Base-by-base conservation (phyloP, 2,797 vertebrate genomes). In the Leptoclinus maculatus region DNA sequence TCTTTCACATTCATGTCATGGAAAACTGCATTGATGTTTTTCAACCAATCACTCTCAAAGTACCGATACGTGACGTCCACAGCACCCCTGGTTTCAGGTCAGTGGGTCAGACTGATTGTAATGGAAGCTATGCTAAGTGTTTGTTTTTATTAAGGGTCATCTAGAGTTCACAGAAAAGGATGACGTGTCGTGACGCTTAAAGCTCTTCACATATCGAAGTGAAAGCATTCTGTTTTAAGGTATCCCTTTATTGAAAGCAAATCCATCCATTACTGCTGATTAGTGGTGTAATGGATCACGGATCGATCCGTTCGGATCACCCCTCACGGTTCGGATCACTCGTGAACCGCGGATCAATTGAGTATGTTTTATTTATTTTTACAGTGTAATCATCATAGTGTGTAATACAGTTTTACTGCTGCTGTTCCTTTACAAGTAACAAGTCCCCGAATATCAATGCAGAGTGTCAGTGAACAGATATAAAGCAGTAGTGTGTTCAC, bases 241-340 rank as follows among this genome's bases (percentile, higher is more conserved):
- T 79, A 74, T 68, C 76, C 49, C 62, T 77, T 73, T 56, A n/a
- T 49, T 65, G 58, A 72, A 51, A 65, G 27, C 60, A 13, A 78
- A 56, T 14, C 11, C 27, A 39, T 65, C 66, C 68, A 76, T 83
- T 80, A 80, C 57, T 36, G 69, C 13, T 81, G 73, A 88, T 85
- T n/a, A n/a, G n/a, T n/a, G n/a, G n/a, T n/a, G n/a, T n/a, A n/a
- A n/a, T n/a, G n/a, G n/a, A n/a, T n/a, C n/a, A n/a, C n/a, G n/a
- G n/a, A n/a, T n/a, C n/a, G n/a, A n/a, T n/a, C n/a, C n/a, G n/a
- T n/a, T n/a, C n/a, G n/a, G n/a, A n/a, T n/a, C n/a, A n/a, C n/a
- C n/a, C n/a, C n/a, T n/a, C n/a, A n/a, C n/a, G n/a, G n/a, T n/a
- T n/a, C n/a, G n/a, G n/a, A n/a, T n/a, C n/a, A n/a, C n/a, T n/a